Percentiles rank a stretch among this genome's conserved stretches.
These are phyloP conservation scores for Antedon mediterranea DNA, from an alignment of 53 echinoderm and acorn worm genomes.

Conservation along the genomic window DNA sequence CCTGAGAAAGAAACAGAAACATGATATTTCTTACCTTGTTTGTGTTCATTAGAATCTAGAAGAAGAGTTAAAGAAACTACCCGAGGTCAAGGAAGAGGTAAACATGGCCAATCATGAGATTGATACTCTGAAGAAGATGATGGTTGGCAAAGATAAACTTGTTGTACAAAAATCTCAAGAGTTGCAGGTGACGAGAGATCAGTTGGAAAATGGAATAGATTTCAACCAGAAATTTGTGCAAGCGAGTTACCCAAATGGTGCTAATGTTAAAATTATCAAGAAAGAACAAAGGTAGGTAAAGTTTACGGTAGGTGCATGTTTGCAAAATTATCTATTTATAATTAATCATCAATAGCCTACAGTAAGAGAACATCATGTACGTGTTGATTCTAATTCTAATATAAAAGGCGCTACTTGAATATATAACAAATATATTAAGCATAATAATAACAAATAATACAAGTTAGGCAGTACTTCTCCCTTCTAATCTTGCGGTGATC, in stretches of 20 bases:
- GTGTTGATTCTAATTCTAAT: too few species aligned
- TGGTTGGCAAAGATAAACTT: constrained; percentile 58
- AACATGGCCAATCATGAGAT: constrained; percentile 45
- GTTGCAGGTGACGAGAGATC: constrained; percentile 12
- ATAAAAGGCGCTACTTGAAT: too few species aligned
- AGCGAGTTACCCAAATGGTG: constrained; percentile 2
- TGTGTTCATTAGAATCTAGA: constrained; percentile 7
- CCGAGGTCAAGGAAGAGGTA: constrained; percentile 19
- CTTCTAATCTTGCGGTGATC: too few species aligned
- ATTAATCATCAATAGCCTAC: too few species aligned
- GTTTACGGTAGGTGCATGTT: too few species aligned
- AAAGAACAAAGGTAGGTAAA: background rate
- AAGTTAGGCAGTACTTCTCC: too few species aligned
- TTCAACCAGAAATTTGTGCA: background rate
- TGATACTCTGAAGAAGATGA: constrained; percentile 45
- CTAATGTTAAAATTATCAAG: background rate
- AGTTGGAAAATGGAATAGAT: background rate
- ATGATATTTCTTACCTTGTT: too few species aligned
- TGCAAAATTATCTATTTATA: too few species aligned
- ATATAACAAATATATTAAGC: too few species aligned
- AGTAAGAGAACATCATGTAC: too few species aligned
- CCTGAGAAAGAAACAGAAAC: constrained; percentile 12
- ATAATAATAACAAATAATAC: too few species aligned
- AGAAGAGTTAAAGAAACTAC: constrained; percentile 23
- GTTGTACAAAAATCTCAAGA: constrained; percentile 51